A percentile compares a stretch with the other conserved stretches of the same genome.
phyloP scores from a whole-genome alignment of 2,113 vertebrate genomes.

The Lamprotornis superbus region DNA sequence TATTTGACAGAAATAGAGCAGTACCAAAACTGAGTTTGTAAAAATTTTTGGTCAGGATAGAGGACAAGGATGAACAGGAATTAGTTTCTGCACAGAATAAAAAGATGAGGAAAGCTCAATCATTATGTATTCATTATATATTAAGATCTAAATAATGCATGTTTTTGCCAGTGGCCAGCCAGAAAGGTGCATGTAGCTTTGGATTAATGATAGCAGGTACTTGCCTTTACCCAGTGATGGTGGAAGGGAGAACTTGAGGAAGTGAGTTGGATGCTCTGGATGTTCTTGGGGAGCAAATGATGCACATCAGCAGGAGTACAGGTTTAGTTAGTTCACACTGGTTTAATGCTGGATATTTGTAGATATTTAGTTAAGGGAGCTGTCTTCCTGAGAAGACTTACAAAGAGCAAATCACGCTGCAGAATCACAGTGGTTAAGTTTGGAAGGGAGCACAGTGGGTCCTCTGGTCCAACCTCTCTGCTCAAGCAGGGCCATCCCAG shows the following conservation, averaged over 20 bases:
- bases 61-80: not conserved
- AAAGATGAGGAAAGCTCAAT: not conserved
- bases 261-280: not conserved
- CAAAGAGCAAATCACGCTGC: not conserved
- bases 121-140: not conserved
- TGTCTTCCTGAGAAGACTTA: not conserved
- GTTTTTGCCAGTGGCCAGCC: not conserved
- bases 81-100: not conserved
- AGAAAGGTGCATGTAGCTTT: not conserved
- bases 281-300: not conserved
- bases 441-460: not conserved
- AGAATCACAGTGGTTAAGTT: not conserved
- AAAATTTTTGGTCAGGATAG: not conserved
- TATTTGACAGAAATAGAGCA: not conserved
- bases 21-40: not conserved
- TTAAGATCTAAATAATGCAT: not conserved
- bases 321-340: not conserved
- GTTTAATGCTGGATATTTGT: not conserved
- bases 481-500: not conserved
- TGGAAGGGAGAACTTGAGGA: not conserved
- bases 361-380: not conserved
- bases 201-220: rapidly evolving
- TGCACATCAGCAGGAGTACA: not conserved
- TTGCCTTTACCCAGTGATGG: not conserved
- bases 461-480: not conserved